Evolutionary conservation across 2,797 vertebrate species (phyloP), one percentile per base, ranked within the genome.

Genomic region (Carapus acus): DNA sequence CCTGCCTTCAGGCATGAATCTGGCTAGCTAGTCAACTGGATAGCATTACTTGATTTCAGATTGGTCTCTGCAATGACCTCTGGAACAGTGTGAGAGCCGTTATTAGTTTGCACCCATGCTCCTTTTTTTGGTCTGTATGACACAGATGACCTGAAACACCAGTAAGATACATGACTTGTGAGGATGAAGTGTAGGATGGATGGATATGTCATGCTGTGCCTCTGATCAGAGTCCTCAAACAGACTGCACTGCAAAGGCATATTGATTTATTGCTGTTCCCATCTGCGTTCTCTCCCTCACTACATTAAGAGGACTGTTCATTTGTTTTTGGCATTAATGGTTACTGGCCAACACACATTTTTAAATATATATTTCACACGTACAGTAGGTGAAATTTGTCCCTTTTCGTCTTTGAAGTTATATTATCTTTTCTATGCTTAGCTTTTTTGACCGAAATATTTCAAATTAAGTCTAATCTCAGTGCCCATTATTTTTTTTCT

Each of bases 21-120:
- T 80, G 84, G 85, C n/a, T 87, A 76, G 80, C 88, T 87, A 83
- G 82, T 90, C 86, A 86, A 87, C 83, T 83, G 79, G 78, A 83
- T 84, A 85, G 82, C 83, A 83, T 86, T 80, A 78, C 81, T 84
- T 85, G 83, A 87, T 88, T 87, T 86, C 87, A 85, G 83, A 85
- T 70, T 80, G 83, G 82, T 86, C 80, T 81, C 78, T 74, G 61
- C 67, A 29, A 74, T 85, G 84, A 86, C 86, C 85, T 83, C 77
- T 74, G 71, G 51, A 83, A 76, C 51, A 49, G 64, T 82, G 67
- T 64, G 66, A 61, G 77, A 68, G 79, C 84, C 53, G 58, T 84
- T 86, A 86, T 79, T 86, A 79, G 83, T 79, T 76, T 79, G 69
- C 69, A 80, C 69, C 71, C 65, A 67, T 62, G 73, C 49, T 74